Evolutionary conservation across 2,113 vertebrate species (phyloP).

Genomic region (Ailuropoda melanoleuca): DNA sequence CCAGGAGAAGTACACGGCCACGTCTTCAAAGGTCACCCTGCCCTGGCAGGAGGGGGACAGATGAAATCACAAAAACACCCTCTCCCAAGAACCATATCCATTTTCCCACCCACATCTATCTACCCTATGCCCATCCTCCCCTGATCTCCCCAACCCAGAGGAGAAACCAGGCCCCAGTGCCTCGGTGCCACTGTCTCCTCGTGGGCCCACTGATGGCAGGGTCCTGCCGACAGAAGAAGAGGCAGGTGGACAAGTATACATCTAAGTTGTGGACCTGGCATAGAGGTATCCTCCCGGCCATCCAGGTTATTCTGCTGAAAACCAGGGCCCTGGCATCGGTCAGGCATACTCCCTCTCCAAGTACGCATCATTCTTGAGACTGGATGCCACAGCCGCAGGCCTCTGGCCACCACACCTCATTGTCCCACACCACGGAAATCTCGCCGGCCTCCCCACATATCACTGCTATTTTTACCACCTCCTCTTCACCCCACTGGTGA

Average conservation of each 20-base stretch:
- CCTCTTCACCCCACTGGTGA: background rate
- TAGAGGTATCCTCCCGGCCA: background rate
- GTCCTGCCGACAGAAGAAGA: background rate
- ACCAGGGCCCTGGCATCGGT: background rate
- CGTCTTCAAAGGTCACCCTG: constrained; percentile 48
- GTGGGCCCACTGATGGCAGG: background rate
- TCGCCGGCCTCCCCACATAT: background rate
- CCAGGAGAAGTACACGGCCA: constrained; percentile 40
- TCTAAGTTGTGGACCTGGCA: background rate
- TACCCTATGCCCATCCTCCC: background rate
- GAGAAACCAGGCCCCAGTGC: background rate
- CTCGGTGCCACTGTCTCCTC: background rate
- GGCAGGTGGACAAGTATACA: background rate
- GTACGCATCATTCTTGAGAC: background rate
- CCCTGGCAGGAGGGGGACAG: background rate
- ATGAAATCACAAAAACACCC: background rate
- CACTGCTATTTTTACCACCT: background rate
- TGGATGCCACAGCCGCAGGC: background rate
- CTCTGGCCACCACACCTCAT: background rate
- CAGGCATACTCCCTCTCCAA: background rate
- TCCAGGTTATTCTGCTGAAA: background rate
- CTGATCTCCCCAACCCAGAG: background rate
- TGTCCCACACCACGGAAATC: background rate
- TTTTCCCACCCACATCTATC: background rate
- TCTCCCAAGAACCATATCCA: background rate